These are phyloP conservation scores for Mustelus asterias DNA, from an alignment of 2,113 vertebrate species.

Conservation along the genomic window DNA sequence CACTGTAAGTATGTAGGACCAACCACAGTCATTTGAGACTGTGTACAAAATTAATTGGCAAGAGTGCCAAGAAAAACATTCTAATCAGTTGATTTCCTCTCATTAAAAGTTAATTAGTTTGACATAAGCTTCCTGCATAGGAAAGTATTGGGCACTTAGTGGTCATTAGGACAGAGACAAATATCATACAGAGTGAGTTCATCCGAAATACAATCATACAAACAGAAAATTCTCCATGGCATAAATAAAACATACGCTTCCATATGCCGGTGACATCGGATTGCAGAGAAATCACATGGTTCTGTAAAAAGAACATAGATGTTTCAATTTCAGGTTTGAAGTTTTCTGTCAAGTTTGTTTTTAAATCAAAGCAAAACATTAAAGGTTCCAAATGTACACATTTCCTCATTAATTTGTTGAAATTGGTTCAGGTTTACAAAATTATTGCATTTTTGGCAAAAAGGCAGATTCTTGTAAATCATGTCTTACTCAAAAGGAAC, in stretches of 20 bases:
- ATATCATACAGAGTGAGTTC: constrained; percentile 53
- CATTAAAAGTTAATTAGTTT: constrained; percentile 78
- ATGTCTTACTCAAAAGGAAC: neutral
- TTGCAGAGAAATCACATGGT: constrained; percentile 42
- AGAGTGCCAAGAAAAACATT: constrained; percentile 69
- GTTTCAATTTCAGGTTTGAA: neutral
- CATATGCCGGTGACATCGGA: constrained; percentile 44
- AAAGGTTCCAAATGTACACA: neutral
- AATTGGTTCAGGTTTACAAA: neutral
- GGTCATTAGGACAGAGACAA: constrained; percentile 67
- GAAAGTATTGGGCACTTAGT: constrained; percentile 70
- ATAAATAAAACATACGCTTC: constrained; percentile 46
- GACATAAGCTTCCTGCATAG: constrained; percentile 71
- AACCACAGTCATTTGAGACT: constrained; percentile 47
- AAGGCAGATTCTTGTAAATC: neutral
- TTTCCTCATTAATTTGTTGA: neutral
- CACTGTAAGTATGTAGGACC: constrained; percentile 39
- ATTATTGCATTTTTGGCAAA: neutral
- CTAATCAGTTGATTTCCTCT: constrained; percentile 78
- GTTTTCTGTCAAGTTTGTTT: neutral
- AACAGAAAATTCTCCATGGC: constrained; percentile 36
- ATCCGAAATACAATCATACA: constrained; percentile 45
- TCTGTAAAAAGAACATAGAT: constrained; percentile 41
- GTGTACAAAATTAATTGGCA: constrained; percentile 70
- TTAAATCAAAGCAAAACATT: neutral